phyloP scores from a whole-genome alignment of 2,888 invertebrate species.

The Neria commutata region DNA sequence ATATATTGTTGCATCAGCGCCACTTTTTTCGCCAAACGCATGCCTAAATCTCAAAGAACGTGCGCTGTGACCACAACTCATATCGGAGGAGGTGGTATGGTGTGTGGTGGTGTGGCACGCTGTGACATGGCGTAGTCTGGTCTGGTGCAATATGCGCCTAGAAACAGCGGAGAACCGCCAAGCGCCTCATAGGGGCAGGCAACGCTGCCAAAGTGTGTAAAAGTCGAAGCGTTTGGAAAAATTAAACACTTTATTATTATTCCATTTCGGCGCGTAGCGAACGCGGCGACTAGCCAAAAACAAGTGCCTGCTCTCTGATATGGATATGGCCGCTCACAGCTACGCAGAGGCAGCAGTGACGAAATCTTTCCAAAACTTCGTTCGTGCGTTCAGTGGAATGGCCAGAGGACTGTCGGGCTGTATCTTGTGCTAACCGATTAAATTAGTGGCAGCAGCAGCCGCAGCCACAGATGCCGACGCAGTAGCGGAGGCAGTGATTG shows the following conservation, averaged over 20 bases:
- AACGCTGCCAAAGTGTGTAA: too few relatives aligned
- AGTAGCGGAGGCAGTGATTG: constrained; percentile 9
- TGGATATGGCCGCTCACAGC: constrained; percentile 21
- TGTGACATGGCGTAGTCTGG: not conserved
- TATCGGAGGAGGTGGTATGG: too few relatives aligned
- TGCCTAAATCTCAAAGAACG: too few relatives aligned
- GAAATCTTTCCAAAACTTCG: constrained; percentile 44
- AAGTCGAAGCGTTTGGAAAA: not conserved
- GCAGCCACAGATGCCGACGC: too few relatives aligned
- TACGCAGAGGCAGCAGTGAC: constrained; percentile 41
- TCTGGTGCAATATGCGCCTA: not conserved
- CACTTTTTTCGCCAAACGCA: too few relatives aligned
- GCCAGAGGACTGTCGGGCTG: constrained; percentile 34
- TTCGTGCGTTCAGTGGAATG: not conserved
- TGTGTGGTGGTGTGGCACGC: too few relatives aligned
- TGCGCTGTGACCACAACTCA: too few relatives aligned
- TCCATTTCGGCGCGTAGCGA: not conserved
- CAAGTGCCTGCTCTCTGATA: too few relatives aligned
- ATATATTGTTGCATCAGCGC: too few relatives aligned
- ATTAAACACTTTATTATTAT: not conserved
- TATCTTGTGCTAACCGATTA: too few relatives aligned
- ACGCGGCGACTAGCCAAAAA: not conserved
- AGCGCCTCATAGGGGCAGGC: not conserved
- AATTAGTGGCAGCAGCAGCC: too few relatives aligned
- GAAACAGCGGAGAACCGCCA: not conserved